These are phyloP conservation scores for Stigmatopora argus DNA, from an alignment of 2,113 vertebrate genomes.

Conservation along the genomic window DNA sequence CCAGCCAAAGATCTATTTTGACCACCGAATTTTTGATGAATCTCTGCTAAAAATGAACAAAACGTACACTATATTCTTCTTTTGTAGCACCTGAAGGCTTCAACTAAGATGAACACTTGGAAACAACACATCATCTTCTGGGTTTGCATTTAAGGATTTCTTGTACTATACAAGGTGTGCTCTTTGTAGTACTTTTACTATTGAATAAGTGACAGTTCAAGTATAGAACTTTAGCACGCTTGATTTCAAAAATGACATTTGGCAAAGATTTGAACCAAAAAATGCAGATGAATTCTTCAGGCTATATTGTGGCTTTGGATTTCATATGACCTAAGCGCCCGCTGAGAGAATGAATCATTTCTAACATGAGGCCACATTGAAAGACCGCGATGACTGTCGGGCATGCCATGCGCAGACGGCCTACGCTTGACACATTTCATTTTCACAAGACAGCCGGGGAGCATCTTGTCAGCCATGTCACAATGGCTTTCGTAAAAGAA, in stretches of 20 bases:
- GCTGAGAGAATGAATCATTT: background rate
- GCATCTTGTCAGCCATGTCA: slow-evolving; percentile 34
- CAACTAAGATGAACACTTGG: background rate
- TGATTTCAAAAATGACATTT: slow-evolving; percentile 1
- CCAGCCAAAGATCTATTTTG: too few relatives aligned
- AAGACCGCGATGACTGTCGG: slow-evolving; percentile 14
- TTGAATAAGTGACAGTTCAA: background rate
- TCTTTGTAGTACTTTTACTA: background rate
- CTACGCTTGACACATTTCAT: slow-evolving; percentile 31
- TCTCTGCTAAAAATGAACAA: too few relatives aligned
- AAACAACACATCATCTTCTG: background rate
- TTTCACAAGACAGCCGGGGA: slow-evolving; percentile 29
- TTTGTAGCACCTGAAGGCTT: background rate
- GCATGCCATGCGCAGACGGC: background rate
- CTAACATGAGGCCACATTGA: slow-evolving; percentile 6
- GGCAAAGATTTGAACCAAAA: background rate
- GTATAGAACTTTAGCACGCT: slow-evolving; percentile 7
- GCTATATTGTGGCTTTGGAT: background rate
- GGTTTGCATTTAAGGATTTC: background rate
- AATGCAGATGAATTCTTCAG: background rate
- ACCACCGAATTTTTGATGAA: too few relatives aligned
- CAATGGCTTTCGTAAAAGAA: slow-evolving; percentile 25
- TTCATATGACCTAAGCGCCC: background rate
- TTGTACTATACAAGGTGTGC: background rate
- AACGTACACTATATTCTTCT: background rate